Conservation (phyloP, 2,888 invertebrate genomes). For the Gasteruption jaculator region DNA sequence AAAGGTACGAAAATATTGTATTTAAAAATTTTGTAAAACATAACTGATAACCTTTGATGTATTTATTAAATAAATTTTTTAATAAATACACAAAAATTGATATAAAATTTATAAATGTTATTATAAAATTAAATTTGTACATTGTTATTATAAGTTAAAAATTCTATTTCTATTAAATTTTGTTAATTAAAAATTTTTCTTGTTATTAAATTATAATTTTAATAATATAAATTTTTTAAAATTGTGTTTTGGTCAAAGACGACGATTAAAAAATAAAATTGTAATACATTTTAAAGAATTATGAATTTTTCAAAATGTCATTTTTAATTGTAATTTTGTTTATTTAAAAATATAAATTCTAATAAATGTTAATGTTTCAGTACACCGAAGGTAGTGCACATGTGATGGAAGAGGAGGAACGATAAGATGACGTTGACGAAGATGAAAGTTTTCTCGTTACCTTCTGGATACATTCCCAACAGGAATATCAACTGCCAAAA, state of each 20-base stretch:
- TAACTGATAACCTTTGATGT: too few relatives aligned
- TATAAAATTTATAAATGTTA: too few relatives aligned
- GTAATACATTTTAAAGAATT: slow-evolving; percentile 1
- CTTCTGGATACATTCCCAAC: slow-evolving; percentile 44
- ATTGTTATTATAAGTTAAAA: too few relatives aligned
- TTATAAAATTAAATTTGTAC: too few relatives aligned
- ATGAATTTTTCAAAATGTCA: slow-evolving; percentile 1
- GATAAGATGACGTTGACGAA: slow-evolving; percentile 21
- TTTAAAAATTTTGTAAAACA: too few relatives aligned
- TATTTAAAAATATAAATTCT: neutral
- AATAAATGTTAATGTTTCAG: slow-evolving; percentile 31
- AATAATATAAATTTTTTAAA: neutral
- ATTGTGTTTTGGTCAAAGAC: slow-evolving; percentile 6
- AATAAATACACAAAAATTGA: too few relatives aligned
- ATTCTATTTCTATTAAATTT: too few relatives aligned
- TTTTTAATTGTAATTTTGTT: slow-evolving; percentile 9
- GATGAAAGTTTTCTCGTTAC: slow-evolving; percentile 24
- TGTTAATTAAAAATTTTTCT: neutral
- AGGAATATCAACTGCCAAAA: slow-evolving; percentile 38
- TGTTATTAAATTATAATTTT: slow-evolving; percentile 3
- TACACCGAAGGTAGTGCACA: slow-evolving; percentile 50
- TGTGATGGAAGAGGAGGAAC: slow-evolving; percentile 41
- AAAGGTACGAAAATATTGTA: slow-evolving; percentile 51
- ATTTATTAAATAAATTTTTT: too few relatives aligned
- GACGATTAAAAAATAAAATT: slow-evolving; percentile 3